Evolutionary conservation across 2,888 invertebrate species (phyloP), one percentile per base, ranked within the genome.

Genomic region (Lasioglossum oenotherae): DNA sequence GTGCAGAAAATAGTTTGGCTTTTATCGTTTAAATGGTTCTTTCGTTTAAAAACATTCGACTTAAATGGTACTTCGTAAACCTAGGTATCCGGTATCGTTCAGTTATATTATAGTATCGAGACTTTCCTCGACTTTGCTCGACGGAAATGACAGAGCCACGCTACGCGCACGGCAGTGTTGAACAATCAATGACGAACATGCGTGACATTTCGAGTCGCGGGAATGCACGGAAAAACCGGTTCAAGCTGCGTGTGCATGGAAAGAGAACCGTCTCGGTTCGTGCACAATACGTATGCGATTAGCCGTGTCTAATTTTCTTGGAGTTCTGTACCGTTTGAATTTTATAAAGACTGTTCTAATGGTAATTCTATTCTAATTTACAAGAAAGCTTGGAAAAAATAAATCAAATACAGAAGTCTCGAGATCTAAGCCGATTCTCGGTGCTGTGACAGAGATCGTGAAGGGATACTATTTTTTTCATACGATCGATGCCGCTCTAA

Each of bases 1-100:
- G 90, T 92, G 92, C 92, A 90, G 90, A 93, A 93, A 93, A 93
- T 93, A 93, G 93, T 91, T 91, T 92, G 49, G 83, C 81, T 71
- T 81, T 89, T 86, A 73, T 81, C 81, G 46, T 85, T 90, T 89
- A 74, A 71, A 60, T n/a, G 82, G 76, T 84, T 85, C 78, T 44
- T 83, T 69, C 74, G 6, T 77, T 86, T 89, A 77, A 87, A 84
- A 87, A 80, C 82, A 86, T 85, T 80, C 80, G 84, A 73, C 87
- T 88, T 88, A 90, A 86, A 78, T 85, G 78, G 64, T 88, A 87
- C 23, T 76, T 74, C 71, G 67, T 89, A 91, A 88, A 82, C 72
- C 91, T 92, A 91, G 87, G 87, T 90, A 78, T 80, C 91, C 86
- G 87, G 89, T 78, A 86, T 87, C 85, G 82, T 89, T 87, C 90